Base-by-base conservation (phyloP, 2,888 invertebrate genomes). In the Spilarctia lutea region DNA sequence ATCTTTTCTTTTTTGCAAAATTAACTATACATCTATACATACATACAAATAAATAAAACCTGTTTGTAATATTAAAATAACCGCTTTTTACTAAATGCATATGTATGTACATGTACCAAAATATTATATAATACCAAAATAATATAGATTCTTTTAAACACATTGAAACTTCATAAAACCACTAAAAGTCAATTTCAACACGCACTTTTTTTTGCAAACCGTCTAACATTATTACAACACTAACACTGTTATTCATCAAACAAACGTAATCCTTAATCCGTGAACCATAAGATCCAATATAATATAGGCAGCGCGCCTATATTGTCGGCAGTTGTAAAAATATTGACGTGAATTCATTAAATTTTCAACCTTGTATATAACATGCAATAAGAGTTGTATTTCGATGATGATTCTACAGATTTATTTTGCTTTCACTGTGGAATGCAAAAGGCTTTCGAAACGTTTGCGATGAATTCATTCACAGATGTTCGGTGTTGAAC, bases 361-460 rank as follows among this genome's bases (percentile, higher is more conserved):
- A 85, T 75, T 80, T 75, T 65, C 27, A 73, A 78, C 76, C 77
- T 81, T 83, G 80, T 69, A 0, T 0, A 0, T 0, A 30, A 11
- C 2, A 1, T 0, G 16, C 0, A 16, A 77, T 81, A 86, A 70
- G 78, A 74, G 65, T 63, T 24, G 39, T 67, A 70, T 71, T 68
- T 24, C 65, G 45, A 8, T 52, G 27, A 63, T 16, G 68, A 66
- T 74, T 72, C 79, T 73, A 78, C 83, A 68, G 68, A 27, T 86
- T 83, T 89, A 87, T 90, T 90, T 90, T 87, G 87, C 90, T 90
- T 90, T 90, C 90, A 89, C 90, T 86, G n/a, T 79, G 79, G 85
- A 85, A 87, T 86, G 83, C 83, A 77, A 86, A 86, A 81, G 83
- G 86, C 86, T 89, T 89, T 89, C 88, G 83, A 88, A 84, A 85